Conservation (phyloP, 1,140 invertebrate species). For the Capitella teleta region DNA sequence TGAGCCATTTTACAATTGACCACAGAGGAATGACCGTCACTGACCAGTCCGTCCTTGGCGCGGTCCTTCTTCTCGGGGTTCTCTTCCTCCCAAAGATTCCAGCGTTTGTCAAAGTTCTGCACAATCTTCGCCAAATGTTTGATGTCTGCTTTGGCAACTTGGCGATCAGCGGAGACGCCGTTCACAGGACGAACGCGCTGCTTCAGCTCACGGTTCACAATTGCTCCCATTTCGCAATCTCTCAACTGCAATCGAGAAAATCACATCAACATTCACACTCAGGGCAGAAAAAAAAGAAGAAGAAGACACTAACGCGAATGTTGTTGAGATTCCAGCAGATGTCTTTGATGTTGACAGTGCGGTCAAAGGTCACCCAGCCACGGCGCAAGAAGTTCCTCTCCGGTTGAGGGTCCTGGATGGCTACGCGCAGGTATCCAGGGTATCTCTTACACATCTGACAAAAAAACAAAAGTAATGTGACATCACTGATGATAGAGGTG, state of each 20-base stretch:
- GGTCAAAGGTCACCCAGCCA: conserved; percentile 96
- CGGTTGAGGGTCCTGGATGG: conserved; percentile 89
- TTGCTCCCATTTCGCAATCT: conserved; percentile 85
- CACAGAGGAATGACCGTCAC: neutral
- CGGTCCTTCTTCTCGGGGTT: conserved; percentile 38
- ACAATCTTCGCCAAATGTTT: conserved; percentile 90
- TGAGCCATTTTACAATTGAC: neutral
- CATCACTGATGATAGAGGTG: no score
- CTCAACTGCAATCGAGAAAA: conserved; percentile 50
- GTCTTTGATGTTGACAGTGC: conserved; percentile 96
- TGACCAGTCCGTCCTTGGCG: conserved; percentile 9
- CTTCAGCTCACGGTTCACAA: conserved; percentile 86
- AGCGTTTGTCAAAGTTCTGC: conserved; percentile 77
- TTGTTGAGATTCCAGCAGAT: conserved; percentile 99
- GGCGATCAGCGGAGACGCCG: conserved; percentile 80
- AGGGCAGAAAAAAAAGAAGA: neutral
- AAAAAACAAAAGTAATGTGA: conserved; percentile 15
- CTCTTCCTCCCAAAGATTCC: conserved; percentile 61
- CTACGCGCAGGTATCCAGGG: conserved; percentile 88
- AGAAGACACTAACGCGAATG: conserved; percentile 57
- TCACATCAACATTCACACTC: neutral
- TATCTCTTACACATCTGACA: conserved; percentile 82
- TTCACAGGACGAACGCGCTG: conserved; percentile 83
- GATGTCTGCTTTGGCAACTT: conserved; percentile 79
- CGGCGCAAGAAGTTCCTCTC: conserved; percentile 88